Base-by-base conservation (phyloP, 23 tunicate genomes). In the Diplosoma virens region DNA sequence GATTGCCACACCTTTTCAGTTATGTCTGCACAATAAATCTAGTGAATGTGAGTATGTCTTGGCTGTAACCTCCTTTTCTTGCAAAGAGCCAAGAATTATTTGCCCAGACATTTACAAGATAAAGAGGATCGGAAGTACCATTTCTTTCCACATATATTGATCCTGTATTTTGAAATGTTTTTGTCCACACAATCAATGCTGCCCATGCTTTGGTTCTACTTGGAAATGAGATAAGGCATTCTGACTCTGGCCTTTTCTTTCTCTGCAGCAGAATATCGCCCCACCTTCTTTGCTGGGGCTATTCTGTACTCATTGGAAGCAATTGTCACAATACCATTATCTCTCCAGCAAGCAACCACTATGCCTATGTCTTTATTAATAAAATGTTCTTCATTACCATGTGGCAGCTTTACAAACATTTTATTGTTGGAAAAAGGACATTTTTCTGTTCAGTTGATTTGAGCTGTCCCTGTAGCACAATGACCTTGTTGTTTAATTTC, bases 1-100 rank as follows among this genome's bases (percentile, higher is more conserved):
- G n/a, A n/a, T n/a, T n/a, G n/a, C n/a, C 70, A 63, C 20, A 63
- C 20, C 5, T 16, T 63, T 25, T 63, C 9, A 63, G 35, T 36
- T 36, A 63, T 14, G 27, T 63, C 29, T 63, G 70, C 9, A 63
- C 70, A 28, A 63, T 28, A 6, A n/a, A 26, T 63, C 70, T 63
- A 7, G 70, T 63, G 20, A 30, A 25, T 3, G 70, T 63, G 11
- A 63, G 35, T n/a, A 63, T 63, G 70, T 25, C 35, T 63, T 63
- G 35, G 35, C 70, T 63, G 70, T 25, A 63, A 25, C 70, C 70
- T 5, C 70, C 70, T 63, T 63, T 36, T n/a, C 70, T 28, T 3
- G 35, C 35, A 63, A 63, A 63, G 14, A 26, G 70, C 35, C 35
- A 25, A 63, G 70, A 34, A 36, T 63, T 63, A 7, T 25, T 28